Evolutionary conservation across 2,113 vertebrate species (phyloP), one percentile per base, ranked within the genome.

Genomic region (Eidolon helvum): DNA sequence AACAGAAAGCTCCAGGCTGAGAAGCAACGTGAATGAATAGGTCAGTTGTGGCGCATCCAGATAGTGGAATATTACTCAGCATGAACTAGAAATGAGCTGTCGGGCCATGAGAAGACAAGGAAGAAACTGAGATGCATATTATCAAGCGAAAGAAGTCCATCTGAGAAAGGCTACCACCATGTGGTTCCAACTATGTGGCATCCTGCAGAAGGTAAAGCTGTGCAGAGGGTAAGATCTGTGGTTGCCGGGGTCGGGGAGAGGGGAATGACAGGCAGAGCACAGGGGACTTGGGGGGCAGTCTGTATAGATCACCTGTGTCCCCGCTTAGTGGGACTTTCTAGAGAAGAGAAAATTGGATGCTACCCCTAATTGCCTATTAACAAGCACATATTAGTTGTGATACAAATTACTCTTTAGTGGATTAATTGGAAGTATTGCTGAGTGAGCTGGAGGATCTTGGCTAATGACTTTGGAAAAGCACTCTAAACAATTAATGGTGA

Each of bases 401-500:
- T n/a, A 57, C 48, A 12, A 95, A 94, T 84, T 72, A 43, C 35
- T 95, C 65, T 75, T 79, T 43, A 33, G 72, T 59, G 68, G 24
- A 96, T 98, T 98, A 94, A 91, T 78, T 40, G 24, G 57, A 97
- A 94, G 66, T 0, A 0, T 48, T 9, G 10, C 59, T 40, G 78
- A 82, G 77, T 65, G 90, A 94, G 69, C 94, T 65, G 92, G 92
- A 96, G 89, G 53, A 96, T 65, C 94, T 83, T 11, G 66, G 50
- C 63, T 94, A 97, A 80, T 88, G 96, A 96, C 82, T 90, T 82
- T 59, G 90, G 96, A 93, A 69, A 92, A 87, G 24, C 19, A 3
- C 28, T 38, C 95, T 55, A 38, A n/a, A 48, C 75, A 96, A 95
- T 97, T 88, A 95, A 45, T 87, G 33, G 50, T 71, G 83, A 88